Evolutionary conservation across 1,140 invertebrate species (phyloP).

Genomic region (Drosophila jambulina): DNA sequence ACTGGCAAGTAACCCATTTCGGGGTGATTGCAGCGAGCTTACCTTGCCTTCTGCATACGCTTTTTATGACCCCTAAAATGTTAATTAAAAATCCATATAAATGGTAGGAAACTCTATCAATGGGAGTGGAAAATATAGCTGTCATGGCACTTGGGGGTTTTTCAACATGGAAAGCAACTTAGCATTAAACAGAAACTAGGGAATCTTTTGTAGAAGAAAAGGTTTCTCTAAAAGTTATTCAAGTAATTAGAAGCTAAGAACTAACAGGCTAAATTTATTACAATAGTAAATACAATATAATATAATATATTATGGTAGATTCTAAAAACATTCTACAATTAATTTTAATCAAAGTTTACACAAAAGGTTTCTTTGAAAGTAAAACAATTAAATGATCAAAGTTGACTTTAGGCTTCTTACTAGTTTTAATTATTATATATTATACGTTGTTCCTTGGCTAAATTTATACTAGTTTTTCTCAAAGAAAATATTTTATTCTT

Average conservation of each 20-base stretch:
- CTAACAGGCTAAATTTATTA: too few species aligned
- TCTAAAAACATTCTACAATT: too few species aligned
- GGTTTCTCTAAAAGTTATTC: background rate
- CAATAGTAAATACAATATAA: too few species aligned
- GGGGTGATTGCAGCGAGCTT: conserved; percentile 17
- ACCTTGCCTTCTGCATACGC: conserved; percentile 6
- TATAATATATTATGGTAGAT: too few species aligned
- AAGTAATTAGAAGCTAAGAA: background rate
- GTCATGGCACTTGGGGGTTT: background rate
- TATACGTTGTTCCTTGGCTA: background rate
- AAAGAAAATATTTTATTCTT: background rate
- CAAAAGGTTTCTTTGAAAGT: too few species aligned
- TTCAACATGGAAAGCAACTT: background rate
- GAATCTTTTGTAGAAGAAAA: background rate
- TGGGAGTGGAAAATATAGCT: conserved; percentile 26
- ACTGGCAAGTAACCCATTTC: conserved; percentile 12
- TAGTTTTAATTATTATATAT: background rate
- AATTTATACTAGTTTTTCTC: background rate
- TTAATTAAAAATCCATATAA: conserved; percentile 30
- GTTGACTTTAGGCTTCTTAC: background rate
- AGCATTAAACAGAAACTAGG: background rate
- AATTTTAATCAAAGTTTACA: background rate
- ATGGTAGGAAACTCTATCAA: conserved; percentile 10
- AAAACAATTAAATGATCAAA: too few species aligned
- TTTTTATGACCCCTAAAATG: conserved; percentile 42